Evolutionary conservation across 2,888 invertebrate genomes (phyloP).

Genomic region (Hemicrepidius hirtus): DNA sequence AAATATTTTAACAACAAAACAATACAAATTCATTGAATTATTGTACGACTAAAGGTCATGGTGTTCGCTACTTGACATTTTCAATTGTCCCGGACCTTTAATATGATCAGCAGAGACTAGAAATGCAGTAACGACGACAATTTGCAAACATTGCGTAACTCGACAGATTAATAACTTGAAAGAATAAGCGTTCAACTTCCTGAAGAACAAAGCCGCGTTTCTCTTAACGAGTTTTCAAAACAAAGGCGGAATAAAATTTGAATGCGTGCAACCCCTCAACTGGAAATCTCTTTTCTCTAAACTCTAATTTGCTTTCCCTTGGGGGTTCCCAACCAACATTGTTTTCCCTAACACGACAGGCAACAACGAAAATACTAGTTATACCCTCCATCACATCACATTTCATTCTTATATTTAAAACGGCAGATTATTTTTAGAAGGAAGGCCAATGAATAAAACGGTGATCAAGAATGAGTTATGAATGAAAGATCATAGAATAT

Average conservation of each 20-base stretch:
- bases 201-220: conserved; percentile 5
- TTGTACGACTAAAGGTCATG: conserved; percentile 27
- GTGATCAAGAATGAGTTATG: conserved; percentile 41
- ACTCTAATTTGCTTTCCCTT: background rate
- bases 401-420: conserved; percentile 19
- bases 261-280: too few relatives aligned
- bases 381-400: conserved; percentile 4
- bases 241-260: too few relatives aligned
- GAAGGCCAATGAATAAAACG: conserved; percentile 35
- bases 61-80: conserved; percentile 17
- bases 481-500: conserved; percentile 40
- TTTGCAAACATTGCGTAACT: conserved; percentile 18
- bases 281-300: background rate
- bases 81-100: conserved; percentile 11
- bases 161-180: conserved; percentile 4
- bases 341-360: background rate
- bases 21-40: conserved; percentile 17
- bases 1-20: background rate
- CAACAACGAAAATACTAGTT: background rate
- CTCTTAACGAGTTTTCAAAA: background rate
- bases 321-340: background rate
- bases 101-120: conserved; percentile 18
- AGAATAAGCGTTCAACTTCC: conserved; percentile 4
- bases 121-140: conserved; percentile 8
- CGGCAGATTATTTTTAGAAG: conserved; percentile 11